Evolutionary conservation across 2,113 vertebrate species (phyloP).

Genomic region (Urocolius indicus): DNA sequence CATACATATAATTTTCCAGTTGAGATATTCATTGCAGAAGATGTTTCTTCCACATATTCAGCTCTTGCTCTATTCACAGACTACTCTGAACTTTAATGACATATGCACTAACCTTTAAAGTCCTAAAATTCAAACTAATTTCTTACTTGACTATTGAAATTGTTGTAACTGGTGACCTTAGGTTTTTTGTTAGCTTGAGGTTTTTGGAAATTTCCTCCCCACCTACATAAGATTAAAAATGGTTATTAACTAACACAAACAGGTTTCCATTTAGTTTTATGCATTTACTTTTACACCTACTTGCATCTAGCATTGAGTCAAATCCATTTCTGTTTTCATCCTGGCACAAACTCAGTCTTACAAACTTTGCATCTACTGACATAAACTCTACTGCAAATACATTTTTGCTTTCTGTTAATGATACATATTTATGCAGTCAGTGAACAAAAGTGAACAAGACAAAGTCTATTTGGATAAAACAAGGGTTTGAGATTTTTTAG

Average conservation of each 20-base stretch:
- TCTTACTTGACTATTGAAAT: neutral
- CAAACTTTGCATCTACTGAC: neutral
- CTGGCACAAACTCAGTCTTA: neutral
- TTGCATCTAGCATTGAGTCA: neutral
- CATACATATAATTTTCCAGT: neutral
- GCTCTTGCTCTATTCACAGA: neutral
- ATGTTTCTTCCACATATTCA: neutral
- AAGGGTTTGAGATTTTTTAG: neutral
- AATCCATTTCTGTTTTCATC: neutral
- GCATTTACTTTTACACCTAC: neutral
- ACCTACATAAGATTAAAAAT: neutral
- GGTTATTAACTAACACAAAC: neutral
- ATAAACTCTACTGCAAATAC: neutral
- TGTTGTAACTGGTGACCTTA: neutral
- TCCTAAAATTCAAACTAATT: neutral
- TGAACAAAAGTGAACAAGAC: neutral
- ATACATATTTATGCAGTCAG: neutral
- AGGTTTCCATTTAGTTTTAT: neutral
- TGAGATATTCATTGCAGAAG: neutral
- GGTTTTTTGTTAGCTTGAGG: neutral
- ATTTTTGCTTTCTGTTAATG: neutral
- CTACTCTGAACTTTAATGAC: neutral
- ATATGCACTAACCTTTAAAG: neutral
- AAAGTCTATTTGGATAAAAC: neutral
- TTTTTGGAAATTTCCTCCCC: accelerated